Conservation (phyloP, 2,888 invertebrate species). For the Phyllotreta striolata region DNA sequence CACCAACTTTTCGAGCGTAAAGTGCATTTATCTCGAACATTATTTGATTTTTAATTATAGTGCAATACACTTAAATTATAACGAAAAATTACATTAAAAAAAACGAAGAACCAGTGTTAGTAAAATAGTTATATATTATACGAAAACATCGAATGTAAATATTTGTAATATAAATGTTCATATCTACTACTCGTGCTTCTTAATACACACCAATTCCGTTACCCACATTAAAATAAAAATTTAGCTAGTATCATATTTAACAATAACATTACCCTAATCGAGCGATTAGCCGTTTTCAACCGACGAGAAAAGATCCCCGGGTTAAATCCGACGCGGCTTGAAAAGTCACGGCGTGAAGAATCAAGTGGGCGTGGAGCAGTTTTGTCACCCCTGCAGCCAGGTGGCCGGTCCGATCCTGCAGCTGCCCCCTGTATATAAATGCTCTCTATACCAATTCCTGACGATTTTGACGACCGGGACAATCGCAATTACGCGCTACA, state of each 20-base stretch:
- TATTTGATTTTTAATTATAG: too few relatives aligned
- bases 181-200: constrained; percentile 1
- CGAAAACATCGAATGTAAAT: constrained; percentile 35
- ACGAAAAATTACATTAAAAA: constrained; percentile 1
- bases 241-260: too few relatives aligned
- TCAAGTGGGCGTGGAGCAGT: constrained; percentile 61
- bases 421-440: constrained; percentile 33
- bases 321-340: constrained; percentile 60
- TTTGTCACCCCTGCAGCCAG: constrained; percentile 58
- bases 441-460: not conserved
- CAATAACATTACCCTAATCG: constrained; percentile 10
- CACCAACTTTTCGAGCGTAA: too few relatives aligned
- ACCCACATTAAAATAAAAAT: not conserved
- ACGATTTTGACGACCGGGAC: constrained; percentile 21
- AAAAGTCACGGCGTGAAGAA: constrained; percentile 62
- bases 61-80: not conserved
- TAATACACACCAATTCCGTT: not conserved
- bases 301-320: constrained; percentile 2
- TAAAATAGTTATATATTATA: not conserved
- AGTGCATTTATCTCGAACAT: too few relatives aligned
- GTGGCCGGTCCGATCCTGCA: constrained; percentile 39
- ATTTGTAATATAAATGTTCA: constrained; percentile 43
- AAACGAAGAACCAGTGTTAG: constrained; percentile 25
- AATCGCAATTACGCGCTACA: constrained; percentile 32
- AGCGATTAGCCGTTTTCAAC: constrained; percentile 17